Evolutionary conservation across 2,113 vertebrate genomes (phyloP), one percentile per base, ranked within the genome.

Genomic region (Phodopus roborovskii): DNA sequence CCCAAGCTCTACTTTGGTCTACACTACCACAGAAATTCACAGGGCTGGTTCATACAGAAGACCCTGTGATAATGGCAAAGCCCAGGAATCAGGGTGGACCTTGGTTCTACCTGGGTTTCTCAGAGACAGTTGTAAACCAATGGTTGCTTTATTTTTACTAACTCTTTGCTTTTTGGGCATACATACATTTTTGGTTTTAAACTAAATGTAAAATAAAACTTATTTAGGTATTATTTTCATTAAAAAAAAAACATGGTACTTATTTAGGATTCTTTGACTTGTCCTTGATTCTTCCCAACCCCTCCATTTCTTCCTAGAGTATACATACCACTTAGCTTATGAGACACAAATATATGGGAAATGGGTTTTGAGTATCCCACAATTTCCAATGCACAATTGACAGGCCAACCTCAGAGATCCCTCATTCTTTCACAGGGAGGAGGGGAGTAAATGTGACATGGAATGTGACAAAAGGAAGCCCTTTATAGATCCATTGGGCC

Each of bases 151-250:
- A 10, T 1, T 73, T 64, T 64, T 83, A 30, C 82, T 70, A 85
- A 60, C 5, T 30, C 60, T 24, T 85, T 85, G 0, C 71, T 85
- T 74, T 85, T 50, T 50, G 30, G n/a, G 33, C 20, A 73, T 50
- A 39, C 24, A 94, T 71, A 39, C 24, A 94, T 71, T 48, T 64
- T 68, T 89, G 17, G 28, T 68, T 82, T 97, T 88, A 24, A 96
- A 79, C 77, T 89, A 68, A 93, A 95, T 5, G 17, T 60, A 30
- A 92, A 94, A 62, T 36, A 58, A 79, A 94, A 95, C 64, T 71
- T 36, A 89, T 83, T 45, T 58, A 28, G 96, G 56, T 16, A 79
- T 66, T 50, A 7, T 91, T 95, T 95, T 42, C 88, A 90, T 84
- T n/a, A n/a, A 45, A 45, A 45, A 60, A 86, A 90, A 93, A 68